Evolutionary conservation across 2,888 invertebrate species (phyloP).

Genomic region (Zootermopsis nevadensis): DNA sequence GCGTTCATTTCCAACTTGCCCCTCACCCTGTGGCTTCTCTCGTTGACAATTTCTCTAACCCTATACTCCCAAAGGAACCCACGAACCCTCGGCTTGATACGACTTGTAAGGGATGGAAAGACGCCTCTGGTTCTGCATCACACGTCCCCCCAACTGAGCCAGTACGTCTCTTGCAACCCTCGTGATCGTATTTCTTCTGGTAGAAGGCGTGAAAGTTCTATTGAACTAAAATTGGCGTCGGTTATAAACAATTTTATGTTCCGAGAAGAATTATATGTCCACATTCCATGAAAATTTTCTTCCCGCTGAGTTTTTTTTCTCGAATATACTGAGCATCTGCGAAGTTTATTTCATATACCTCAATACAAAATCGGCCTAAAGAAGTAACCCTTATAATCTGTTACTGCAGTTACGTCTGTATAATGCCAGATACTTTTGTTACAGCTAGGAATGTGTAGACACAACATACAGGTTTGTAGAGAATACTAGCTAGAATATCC

Average conservation of each 20-base stretch:
- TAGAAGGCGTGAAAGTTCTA: constrained; percentile 40
- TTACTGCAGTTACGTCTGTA: too few relatives aligned
- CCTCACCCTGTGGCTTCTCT: constrained; percentile 22
- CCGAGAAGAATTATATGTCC: constrained; percentile 34
- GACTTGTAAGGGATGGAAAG: constrained; percentile 38
- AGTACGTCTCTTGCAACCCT: constrained; percentile 22
- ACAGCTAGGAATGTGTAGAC: too few relatives aligned
- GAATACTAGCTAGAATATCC: too few relatives aligned
- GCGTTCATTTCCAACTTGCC: constrained; percentile 13
- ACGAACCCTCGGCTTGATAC: constrained; percentile 31
- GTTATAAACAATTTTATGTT: constrained; percentile 42
- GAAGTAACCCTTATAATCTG: too few relatives aligned
- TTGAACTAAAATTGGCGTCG: constrained; percentile 41
- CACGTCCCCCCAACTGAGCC: not conserved
- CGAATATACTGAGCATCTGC: not conserved
- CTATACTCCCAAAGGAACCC: constrained; percentile 33
- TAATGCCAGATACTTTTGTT: too few relatives aligned
- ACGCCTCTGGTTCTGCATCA: constrained; percentile 11
- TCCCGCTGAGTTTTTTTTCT: not conserved
- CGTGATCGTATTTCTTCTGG: constrained; percentile 34
- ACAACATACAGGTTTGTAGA: too few relatives aligned
- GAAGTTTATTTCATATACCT: not conserved
- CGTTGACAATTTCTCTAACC: constrained; percentile 25
- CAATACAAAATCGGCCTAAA: not conserved
- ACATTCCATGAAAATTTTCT: constrained; percentile 20